Conservation (phyloP, 2,797 vertebrate species). For the Bucorvus abyssinicus region DNA sequence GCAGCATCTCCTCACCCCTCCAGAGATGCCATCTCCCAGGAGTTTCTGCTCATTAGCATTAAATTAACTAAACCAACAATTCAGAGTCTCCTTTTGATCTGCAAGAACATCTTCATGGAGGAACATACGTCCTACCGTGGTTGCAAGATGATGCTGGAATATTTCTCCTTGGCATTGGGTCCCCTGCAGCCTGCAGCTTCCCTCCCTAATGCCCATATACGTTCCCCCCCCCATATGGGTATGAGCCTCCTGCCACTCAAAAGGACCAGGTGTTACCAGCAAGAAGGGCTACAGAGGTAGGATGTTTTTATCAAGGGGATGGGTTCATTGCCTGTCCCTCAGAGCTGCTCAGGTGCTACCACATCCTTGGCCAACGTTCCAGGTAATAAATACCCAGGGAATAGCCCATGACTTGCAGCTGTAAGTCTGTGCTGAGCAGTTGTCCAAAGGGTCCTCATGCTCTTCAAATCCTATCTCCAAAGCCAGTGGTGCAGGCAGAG, state of each 20-base stretch:
- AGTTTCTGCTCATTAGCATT: background rate
- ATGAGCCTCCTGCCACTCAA: background rate
- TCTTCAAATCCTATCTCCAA: background rate
- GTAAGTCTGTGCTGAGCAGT: background rate
- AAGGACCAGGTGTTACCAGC: background rate
- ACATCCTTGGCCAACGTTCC: background rate
- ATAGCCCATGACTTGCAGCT: accelerated
- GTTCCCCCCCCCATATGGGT: no score
- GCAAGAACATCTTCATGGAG: background rate
- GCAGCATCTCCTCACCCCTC: background rate
- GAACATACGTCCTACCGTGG: background rate
- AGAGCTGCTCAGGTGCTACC: background rate
- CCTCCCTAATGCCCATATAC: accelerated
- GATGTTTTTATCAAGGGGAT: background rate
- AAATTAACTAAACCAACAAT: background rate
- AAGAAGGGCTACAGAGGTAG: background rate
- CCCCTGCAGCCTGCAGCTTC: background rate
- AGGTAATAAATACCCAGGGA: background rate
- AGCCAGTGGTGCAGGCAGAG: background rate
- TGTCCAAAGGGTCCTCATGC: background rate
- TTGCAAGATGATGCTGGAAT: background rate
- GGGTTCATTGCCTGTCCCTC: background rate
- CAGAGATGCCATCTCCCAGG: background rate
- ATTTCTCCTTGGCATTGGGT: background rate
- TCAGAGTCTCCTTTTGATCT: background rate